These are phyloP conservation scores for Agapornis canus DNA, from an alignment of 2,797 vertebrate genomes.

Conservation along the genomic window DNA sequence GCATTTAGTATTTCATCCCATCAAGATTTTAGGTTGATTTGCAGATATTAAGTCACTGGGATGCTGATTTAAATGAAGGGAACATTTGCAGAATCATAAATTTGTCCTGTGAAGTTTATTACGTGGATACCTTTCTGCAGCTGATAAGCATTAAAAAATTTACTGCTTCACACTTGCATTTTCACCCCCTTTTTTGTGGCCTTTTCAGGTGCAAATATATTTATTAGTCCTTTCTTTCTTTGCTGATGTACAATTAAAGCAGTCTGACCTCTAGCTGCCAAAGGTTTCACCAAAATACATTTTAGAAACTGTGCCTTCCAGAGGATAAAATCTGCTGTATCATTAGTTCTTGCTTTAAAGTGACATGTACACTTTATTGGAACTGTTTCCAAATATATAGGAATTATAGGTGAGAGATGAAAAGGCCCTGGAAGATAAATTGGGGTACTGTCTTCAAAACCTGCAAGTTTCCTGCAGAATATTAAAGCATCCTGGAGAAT, in stretches of 20 bases:
- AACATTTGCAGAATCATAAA: constrained; percentile 71
- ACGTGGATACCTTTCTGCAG: constrained; percentile 28
- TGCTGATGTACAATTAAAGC: constrained; percentile 30
- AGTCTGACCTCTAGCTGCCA: constrained; percentile 46
- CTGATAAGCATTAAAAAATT: constrained; percentile 56
- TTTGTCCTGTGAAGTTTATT: constrained; percentile 58
- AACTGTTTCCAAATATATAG: not conserved
- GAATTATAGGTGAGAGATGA: not conserved
- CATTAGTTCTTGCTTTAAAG: constrained; percentile 23
- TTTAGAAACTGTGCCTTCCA: not conserved
- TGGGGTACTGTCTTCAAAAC: not conserved
- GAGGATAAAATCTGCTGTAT: constrained; percentile 1
- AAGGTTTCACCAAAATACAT: constrained; percentile 13
- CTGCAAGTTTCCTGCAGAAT: not conserved
- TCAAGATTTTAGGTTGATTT: constrained; percentile 70
- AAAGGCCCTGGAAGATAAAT: constrained; percentile 26
- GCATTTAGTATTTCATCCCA: constrained; percentile 65
- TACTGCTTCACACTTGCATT: constrained; percentile 38
- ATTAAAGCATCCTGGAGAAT: not conserved
- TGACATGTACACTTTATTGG: not conserved
- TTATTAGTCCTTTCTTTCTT: constrained; percentile 26
- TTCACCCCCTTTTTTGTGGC: not conserved
- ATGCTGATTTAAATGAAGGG: constrained; percentile 63
- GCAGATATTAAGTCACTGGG: constrained; percentile 58
- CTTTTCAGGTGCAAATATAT: constrained; percentile 15